Conservation (phyloP, 2,113 vertebrate genomes). For the Pomatorhinus ruficollis region DNA sequence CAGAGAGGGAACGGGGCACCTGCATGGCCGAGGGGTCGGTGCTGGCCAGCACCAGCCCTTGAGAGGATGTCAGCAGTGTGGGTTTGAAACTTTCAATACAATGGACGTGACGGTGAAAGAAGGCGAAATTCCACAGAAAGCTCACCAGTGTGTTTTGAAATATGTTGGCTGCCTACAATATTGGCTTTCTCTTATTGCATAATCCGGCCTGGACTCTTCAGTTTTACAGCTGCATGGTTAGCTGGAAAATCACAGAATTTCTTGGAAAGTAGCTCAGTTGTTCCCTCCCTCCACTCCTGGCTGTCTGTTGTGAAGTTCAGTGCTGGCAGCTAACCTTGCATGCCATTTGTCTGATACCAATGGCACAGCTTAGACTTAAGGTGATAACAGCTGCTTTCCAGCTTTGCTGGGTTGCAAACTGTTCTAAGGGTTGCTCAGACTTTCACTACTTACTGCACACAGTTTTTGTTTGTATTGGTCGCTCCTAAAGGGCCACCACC, state of each 20-base stretch:
- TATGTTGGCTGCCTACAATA: neutral
- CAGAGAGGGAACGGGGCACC: neutral
- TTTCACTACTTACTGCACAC: neutral
- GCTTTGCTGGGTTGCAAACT: neutral
- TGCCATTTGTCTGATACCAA: slow-evolving; percentile 1
- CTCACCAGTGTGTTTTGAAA: neutral
- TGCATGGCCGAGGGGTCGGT: accelerated
- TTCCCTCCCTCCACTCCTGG: neutral
- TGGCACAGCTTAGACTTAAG: neutral
- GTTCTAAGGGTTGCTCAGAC: neutral
- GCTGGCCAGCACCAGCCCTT: neutral
- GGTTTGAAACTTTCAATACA: neutral
- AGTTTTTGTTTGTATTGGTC: neutral
- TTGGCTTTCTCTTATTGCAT: neutral
- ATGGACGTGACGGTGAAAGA: neutral
- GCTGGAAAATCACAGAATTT: slow-evolving; percentile 21
- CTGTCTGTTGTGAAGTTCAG: neutral
- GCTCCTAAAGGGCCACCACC: neutral
- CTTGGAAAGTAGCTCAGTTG: neutral
- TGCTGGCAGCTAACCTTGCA: neutral
- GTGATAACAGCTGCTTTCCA: neutral
- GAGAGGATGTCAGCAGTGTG: accelerated
- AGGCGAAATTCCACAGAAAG: neutral
- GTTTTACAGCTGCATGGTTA: neutral
- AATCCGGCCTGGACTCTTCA: neutral